These are phyloP conservation scores for Turdus rufiventris DNA, from an alignment of 2,113 vertebrate genomes.

Conservation along the genomic window DNA sequence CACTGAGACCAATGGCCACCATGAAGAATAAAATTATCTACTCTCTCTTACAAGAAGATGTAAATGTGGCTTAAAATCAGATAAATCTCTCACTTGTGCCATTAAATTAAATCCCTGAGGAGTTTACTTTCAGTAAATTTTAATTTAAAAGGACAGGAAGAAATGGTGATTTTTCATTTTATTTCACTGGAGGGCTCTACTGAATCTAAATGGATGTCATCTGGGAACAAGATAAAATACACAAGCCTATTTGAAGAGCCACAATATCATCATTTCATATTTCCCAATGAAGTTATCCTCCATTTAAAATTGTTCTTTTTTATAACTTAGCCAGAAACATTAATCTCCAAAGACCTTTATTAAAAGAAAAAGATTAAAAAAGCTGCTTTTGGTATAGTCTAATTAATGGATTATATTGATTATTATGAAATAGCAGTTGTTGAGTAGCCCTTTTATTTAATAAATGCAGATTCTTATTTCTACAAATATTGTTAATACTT, in stretches of 20 bases:
- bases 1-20: neutral
- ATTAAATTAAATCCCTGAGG: neutral
- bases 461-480: neutral
- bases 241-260: neutral
- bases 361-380: neutral
- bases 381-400: neutral
- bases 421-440: neutral
- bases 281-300: neutral
- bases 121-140: slow-evolving; percentile 15
- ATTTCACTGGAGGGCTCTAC: slow-evolving; percentile 17
- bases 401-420: neutral
- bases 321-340: neutral
- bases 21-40: neutral
- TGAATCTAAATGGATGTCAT: neutral
- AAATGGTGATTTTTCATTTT: slow-evolving; percentile 21
- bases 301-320: neutral
- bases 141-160: slow-evolving; percentile 28
- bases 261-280: neutral
- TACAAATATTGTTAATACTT: neutral
- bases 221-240: slow-evolving; percentile 15
- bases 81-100: neutral
- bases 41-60: neutral
- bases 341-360: neutral
- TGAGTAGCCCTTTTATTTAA: neutral
- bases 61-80: neutral